Conservation (phyloP, 2,888 invertebrate genomes). For the Thecophora atra region DNA sequence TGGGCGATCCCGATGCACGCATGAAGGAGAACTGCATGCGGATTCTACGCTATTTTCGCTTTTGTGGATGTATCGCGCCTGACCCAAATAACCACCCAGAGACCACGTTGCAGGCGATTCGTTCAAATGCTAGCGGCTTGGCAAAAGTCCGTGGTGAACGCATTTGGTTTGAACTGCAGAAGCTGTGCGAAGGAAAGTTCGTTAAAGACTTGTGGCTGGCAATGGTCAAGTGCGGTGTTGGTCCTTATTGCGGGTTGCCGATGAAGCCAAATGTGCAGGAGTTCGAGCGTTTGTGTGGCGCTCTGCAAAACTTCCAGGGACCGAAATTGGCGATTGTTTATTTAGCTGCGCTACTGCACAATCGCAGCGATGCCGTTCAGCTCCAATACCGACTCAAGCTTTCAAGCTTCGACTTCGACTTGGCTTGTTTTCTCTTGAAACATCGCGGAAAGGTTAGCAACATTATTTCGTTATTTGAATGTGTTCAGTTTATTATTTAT, state of each 20-base stretch:
- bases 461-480: neutral
- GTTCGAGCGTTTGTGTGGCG: slow-evolving; percentile 72
- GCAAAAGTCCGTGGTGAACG: slow-evolving; percentile 91
- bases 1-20: slow-evolving; percentile 85
- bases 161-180: slow-evolving; percentile 93
- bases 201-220: slow-evolving; percentile 76
- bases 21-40: slow-evolving; percentile 96
- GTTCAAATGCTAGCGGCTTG: slow-evolving; percentile 79
- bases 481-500: slow-evolving; percentile 16
- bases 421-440: slow-evolving; percentile 79
- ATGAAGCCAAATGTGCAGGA: slow-evolving; percentile 73
- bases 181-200: slow-evolving; percentile 86
- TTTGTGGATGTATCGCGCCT: slow-evolving; percentile 89
- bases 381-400: slow-evolving; percentile 82
- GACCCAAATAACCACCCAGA: slow-evolving; percentile 78
- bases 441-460: slow-evolving; percentile 69
- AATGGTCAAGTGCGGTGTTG: slow-evolving; percentile 80
- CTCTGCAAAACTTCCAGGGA: slow-evolving; percentile 57
- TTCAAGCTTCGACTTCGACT: slow-evolving; percentile 84
- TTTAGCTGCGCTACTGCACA: slow-evolving; percentile 75
- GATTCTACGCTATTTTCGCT: slow-evolving; percentile 89
- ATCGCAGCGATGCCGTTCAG: slow-evolving; percentile 75
- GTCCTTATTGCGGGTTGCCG: slow-evolving; percentile 81
- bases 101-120: slow-evolving; percentile 78
- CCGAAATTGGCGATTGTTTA: slow-evolving; percentile 78